Conservation (phyloP, 2,888 invertebrate species). For the Cetonia aurata region DNA sequence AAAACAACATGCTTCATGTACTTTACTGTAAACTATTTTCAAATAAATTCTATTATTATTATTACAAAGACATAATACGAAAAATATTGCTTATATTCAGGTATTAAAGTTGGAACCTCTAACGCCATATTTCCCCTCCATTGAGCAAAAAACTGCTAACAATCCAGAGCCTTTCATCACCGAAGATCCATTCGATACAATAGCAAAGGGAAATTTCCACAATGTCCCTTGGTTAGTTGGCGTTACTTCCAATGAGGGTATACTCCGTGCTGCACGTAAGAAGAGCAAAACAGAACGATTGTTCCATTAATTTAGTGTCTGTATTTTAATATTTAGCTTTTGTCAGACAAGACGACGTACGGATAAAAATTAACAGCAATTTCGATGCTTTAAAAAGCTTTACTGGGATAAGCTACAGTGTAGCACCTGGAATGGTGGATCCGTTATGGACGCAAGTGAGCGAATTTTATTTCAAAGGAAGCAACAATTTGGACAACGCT, state of each 20-base stretch:
- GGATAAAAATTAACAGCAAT: conserved; percentile 53
- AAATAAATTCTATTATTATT: too few relatives aligned
- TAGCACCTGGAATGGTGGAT: conserved; percentile 41
- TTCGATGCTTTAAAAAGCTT: conserved; percentile 56
- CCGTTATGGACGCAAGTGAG: conserved; percentile 53
- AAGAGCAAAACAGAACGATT: conserved; percentile 21
- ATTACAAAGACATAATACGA: not conserved
- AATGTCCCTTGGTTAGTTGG: conserved; percentile 69
- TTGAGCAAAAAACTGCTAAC: conserved; percentile 62
- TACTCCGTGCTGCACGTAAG: conserved; percentile 66
- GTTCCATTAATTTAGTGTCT: not conserved
- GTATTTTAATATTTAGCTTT: conserved; percentile 52
- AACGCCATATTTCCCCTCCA: conserved; percentile 66
- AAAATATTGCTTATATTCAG: conserved; percentile 54
- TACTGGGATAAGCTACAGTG: conserved; percentile 50
- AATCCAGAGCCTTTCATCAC: conserved; percentile 67
- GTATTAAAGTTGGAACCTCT: conserved; percentile 69
- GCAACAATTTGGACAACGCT: conserved; percentile 50
- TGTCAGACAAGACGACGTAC: conserved; percentile 51
- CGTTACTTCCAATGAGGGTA: conserved; percentile 67
- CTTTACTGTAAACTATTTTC: too few relatives aligned
- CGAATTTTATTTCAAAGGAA: conserved; percentile 54
- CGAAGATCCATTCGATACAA: conserved; percentile 63
- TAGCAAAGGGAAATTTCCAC: conserved; percentile 63
- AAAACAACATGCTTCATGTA: too few relatives aligned